Base-by-base conservation (phyloP, 2,888 invertebrate species). In the Folsomia candida region DNA sequence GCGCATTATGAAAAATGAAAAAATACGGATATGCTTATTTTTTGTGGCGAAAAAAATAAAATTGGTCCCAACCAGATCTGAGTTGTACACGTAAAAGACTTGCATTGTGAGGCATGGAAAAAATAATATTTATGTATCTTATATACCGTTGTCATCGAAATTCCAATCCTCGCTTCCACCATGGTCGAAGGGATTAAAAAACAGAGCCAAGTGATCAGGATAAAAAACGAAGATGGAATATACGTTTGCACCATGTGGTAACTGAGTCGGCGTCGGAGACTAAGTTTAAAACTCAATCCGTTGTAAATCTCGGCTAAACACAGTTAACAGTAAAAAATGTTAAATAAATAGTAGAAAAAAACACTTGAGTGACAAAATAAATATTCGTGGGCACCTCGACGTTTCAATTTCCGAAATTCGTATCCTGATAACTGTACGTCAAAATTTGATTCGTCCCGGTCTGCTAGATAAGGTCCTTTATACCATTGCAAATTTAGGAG, bases 81-180 rank as follows among this genome's bases (percentile, higher is more conserved):
- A n/a, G n/a, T n/a, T n/a, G n/a, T n/a, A n/a, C n/a, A n/a, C n/a
- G n/a, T n/a, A n/a, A n/a, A n/a, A n/a, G n/a, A n/a, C n/a, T n/a
- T n/a, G n/a, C n/a, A n/a, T n/a, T n/a, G n/a, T n/a, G n/a, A n/a
- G n/a, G n/a, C n/a, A n/a, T n/a, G n/a, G n/a, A n/a, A n/a, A n/a
- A n/a, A n/a, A n/a, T n/a, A n/a, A n/a, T n/a, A n/a, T n/a, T n/a
- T n/a, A n/a, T n/a, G n/a, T n/a, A n/a, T n/a, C n/a, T n/a, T n/a
- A n/a, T n/a, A n/a, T n/a, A n/a, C n/a, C 14, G 65, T 65, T n/a
- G 65, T 65, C 65, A 65, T 65, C 9, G 65, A 37, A 47, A 65
- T 47, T 11, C 65, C 65, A 9, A 65, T 65, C 24, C 65, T 47
- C 3, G 65, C 65, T 26, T 65, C 65, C 24, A 65, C 51, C 24